Evolutionary conservation across 2,113 vertebrate species (phyloP).

Genomic region (Xyrauchen texanus): DNA sequence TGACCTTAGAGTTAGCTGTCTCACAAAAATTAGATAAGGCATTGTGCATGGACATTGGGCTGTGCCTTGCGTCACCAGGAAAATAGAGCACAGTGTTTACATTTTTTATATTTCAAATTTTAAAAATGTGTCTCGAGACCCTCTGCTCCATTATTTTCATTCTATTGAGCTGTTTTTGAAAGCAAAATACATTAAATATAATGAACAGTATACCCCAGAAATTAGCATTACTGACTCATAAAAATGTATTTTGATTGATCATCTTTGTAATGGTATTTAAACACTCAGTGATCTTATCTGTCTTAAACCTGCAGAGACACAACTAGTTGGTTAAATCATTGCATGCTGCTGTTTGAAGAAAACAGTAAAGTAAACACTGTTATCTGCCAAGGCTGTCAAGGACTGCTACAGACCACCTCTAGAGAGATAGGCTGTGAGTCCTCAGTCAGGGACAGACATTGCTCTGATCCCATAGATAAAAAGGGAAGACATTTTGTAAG

Average conservation of each 20-base stretch:
- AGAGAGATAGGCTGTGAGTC: not conserved
- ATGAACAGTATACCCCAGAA: too few relatives aligned
- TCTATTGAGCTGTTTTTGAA: too few relatives aligned
- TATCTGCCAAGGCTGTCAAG: conserved; percentile 43
- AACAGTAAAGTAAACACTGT: conserved; percentile 38
- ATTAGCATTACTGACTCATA: too few relatives aligned
- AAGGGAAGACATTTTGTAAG: conserved; percentile 41
- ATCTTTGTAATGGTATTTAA: conserved; percentile 20
- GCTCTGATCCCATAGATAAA: conserved; percentile 38
- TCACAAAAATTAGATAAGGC: too few relatives aligned
- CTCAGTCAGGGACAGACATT: conserved; percentile 10
- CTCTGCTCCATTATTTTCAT: too few relatives aligned
- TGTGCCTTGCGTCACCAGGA: too few relatives aligned
- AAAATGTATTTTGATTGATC: not conserved
- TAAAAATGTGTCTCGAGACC: too few relatives aligned
- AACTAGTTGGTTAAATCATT: conserved; percentile 28
- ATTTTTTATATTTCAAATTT: too few relatives aligned
- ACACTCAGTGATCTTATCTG: conserved; percentile 19
- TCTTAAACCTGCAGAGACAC: conserved; percentile 9
- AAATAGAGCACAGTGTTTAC: too few relatives aligned
- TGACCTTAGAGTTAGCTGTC: too few relatives aligned
- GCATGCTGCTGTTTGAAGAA: conserved; percentile 29
- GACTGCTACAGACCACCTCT: not conserved
- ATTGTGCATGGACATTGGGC: too few relatives aligned
- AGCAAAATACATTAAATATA: too few relatives aligned